Evolutionary conservation across 2,888 invertebrate species (phyloP), one percentile per base, ranked within the genome.

Genomic region (Acrobasis repandana): DNA sequence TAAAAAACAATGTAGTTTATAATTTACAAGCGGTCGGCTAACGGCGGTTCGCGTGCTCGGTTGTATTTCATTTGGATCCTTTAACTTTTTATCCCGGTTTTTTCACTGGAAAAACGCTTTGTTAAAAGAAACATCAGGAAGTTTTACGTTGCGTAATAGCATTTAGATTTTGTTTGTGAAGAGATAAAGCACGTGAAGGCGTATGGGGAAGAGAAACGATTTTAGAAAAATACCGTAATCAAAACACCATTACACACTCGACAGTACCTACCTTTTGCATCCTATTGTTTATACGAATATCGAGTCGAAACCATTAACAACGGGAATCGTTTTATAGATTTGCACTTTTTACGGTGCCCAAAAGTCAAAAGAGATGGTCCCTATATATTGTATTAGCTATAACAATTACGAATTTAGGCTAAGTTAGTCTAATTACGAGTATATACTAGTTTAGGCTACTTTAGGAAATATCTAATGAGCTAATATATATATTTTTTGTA

Each of bases 1-100:
- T 10, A 50, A 49, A 43, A 50, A 58, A 58, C 49, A 49, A 20
- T 50, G 34, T 38, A 49, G 48, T 58, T 49, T 58, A 49, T 36
- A 49, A 36, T 58, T 58, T 57, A 57, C 57, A 33, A 57, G 10
- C 47, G 33, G 57, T 6, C 47, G 34, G 28, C 47, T 28, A 43
- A 2, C 14, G 43, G 46, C 28, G 9, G 46, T 9, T 33, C 20
- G 33, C 43, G 56, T 56, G 33, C 34, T 2, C 18, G 43, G 43
- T 15, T 54, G 16, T 54, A 36, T 54, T 54, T 54, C 52, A 54
- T 38, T 34, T 54, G 1, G 36, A 28, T 34, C 11, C 15, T 54
- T 33, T 11, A 38, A 16, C 36, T 54, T 54, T 54, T 36, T 54
- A 16, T 54, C 20, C 20, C 48, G 18, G 18, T 0, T 20, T 49